Conservation (phyloP, 2,888 invertebrate species). For the Melangyna quadrimaculata region DNA sequence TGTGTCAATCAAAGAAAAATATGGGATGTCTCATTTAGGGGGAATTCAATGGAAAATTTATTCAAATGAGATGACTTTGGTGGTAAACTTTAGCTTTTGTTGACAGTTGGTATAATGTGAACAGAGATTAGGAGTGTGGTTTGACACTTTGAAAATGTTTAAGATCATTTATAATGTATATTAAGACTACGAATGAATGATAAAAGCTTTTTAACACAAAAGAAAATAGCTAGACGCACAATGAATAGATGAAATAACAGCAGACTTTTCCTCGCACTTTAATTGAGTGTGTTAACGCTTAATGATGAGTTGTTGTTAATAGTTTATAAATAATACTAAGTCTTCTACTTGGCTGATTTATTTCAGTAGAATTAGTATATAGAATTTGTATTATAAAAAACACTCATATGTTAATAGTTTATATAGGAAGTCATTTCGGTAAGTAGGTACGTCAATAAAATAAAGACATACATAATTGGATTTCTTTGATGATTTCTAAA, state of each 20-base stretch:
- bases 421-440: too few relatives aligned
- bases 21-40: constrained; percentile 19
- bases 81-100: constrained; percentile 23
- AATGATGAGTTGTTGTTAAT: too few relatives aligned
- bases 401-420: too few relatives aligned
- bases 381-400: too few relatives aligned
- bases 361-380: too few relatives aligned
- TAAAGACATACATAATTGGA: too few relatives aligned
- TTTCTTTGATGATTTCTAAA: too few relatives aligned
- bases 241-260: neutral
- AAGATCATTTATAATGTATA: neutral
- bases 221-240: neutral
- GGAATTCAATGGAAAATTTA: constrained; percentile 45
- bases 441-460: too few relatives aligned
- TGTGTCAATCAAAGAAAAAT: constrained; percentile 28
- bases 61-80: neutral
- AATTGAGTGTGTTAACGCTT: neutral
- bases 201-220: neutral
- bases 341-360: too few relatives aligned
- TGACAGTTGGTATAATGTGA: constrained; percentile 16
- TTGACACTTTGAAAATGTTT: constrained; percentile 10
- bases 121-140: neutral
- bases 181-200: too few relatives aligned
- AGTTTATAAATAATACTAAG: too few relatives aligned
- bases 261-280: neutral